Percentiles rank a stretch among this genome's conserved stretches.
phyloP scores from a whole-genome alignment of 2,888 invertebrate genomes.

The Cartodere bifasciata region DNA sequence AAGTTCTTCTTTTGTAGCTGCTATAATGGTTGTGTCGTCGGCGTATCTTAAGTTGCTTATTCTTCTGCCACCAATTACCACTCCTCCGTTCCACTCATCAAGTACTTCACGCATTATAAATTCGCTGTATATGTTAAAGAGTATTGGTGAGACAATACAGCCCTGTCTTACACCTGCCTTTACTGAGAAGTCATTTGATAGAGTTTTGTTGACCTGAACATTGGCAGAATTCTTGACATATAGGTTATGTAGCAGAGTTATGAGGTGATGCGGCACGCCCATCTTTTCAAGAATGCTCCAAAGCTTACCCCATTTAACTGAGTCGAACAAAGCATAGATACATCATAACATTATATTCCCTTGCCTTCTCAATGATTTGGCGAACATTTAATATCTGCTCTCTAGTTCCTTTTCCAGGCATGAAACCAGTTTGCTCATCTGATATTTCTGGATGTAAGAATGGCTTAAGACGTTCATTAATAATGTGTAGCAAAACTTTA shows the following conservation, averaged over 20 bases:
- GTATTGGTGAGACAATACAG: no score
- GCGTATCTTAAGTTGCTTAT: constrained; percentile 7
- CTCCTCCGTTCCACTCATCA: constrained; percentile 2
- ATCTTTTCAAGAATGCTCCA: constrained; percentile 1
- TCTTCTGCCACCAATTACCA: constrained; percentile 3
- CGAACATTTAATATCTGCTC: constrained; percentile 8
- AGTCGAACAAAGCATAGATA: constrained; percentile 5
- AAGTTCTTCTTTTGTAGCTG: constrained; percentile 6
- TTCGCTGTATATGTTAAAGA: constrained; percentile 1
- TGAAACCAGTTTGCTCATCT: constrained; percentile 5
- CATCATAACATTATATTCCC: constrained; percentile 3
- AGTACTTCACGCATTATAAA: constrained; percentile 1
- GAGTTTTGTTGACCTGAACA: constrained; percentile 4
- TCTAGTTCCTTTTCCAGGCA: constrained; percentile 3
- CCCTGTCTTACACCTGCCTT: constrained; percentile 6
- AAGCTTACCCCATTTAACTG: constrained; percentile 2
- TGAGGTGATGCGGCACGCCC: constrained; percentile 4
- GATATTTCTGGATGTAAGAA: background rate
- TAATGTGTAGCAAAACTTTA: constrained; percentile 1
- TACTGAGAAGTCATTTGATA: no score
- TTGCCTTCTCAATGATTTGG: constrained; percentile 7
- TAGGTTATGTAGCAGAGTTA: background rate
- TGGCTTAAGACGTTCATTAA: constrained; percentile 3
- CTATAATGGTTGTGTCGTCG: constrained; percentile 7
- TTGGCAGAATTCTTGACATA: constrained; percentile 5